Evolutionary conservation across 2,797 vertebrate species (phyloP), one percentile per base, ranked within the genome.

Genomic region (Acanthis flammea): DNA sequence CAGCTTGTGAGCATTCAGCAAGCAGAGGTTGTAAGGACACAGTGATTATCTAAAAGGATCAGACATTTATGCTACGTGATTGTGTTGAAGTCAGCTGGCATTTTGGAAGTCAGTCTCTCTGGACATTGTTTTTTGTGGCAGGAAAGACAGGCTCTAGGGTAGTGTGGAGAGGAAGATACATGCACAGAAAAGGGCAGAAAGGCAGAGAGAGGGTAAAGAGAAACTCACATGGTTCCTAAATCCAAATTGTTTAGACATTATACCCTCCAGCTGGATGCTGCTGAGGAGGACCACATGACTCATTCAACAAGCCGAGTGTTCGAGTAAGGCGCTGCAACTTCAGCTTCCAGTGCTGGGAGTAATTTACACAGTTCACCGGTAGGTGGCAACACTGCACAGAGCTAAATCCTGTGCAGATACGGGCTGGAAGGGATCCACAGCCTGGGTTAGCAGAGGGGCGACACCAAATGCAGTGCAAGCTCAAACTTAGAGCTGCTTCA

Each of bases 321-420:
- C 24, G 25, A 63, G 50, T 6, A n/a, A 53, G 22, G 37, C 12
- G 41, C 2, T 7, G 24, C 58, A 35, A 8, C 9, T 62, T 22
- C 39, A 41, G 44, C 41, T 79, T 42, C 6, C 2, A 23, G 41
- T 0, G 17, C 84, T 7, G 68, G 15, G 41, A 86, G 84, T 28
- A 35, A 77, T 94, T 89, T 42, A 41, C 68, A 54, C 41, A 50
- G 5, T 21, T 77, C 85, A 37, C 75, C 72, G 95, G 18, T 79
- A 95, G 95, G 61, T 88, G 96, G 90, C 94, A 90, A 92, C 82
- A 85, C 55, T 14, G 25, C 1, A 30, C 78, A 68, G 81, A 50
- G 45, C 35, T 35, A 37, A 79, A 67, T 25, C n/a, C 33, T 17
- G 13, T 0, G 31, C 50, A 25, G 51, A 27, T 10, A 35, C 17